A percentile compares a stretch with the other conserved stretches of the same genome.
These are phyloP conservation scores for Ptychochromis oligacanthus DNA, from an alignment of 2,113 vertebrate species.

Conservation along the genomic window DNA sequence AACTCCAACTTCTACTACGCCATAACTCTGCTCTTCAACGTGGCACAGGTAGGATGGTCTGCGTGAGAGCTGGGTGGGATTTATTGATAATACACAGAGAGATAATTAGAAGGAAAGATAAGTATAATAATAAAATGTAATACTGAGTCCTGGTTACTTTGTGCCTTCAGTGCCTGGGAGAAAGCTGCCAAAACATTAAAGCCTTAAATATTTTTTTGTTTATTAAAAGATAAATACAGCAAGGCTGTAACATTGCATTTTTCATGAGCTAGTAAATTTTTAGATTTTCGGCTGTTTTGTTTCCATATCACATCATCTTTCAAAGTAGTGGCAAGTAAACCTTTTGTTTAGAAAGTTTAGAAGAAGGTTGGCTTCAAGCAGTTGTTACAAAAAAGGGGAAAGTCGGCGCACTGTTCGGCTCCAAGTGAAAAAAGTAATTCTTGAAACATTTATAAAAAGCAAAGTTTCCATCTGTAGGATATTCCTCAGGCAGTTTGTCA, in stretches of 20 bases:
- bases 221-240: fast-evolving
- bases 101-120: too few relatives aligned
- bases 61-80: fast-evolving
- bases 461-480: too few relatives aligned
- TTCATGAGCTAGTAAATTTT: not conserved
- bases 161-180: too few relatives aligned
- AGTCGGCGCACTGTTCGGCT: too few relatives aligned
- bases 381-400: too few relatives aligned
- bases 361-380: too few relatives aligned
- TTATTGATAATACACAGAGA: too few relatives aligned
- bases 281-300: not conserved
- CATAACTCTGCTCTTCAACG: constrained; percentile 95
- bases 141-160: not conserved
- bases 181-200: too few relatives aligned
- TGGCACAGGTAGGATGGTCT: constrained; percentile 86
- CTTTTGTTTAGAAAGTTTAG: not conserved
- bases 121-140: not conserved
- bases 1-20: constrained; percentile 99
- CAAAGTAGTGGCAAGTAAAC: not conserved
- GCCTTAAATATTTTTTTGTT: not conserved
- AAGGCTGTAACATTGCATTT: not conserved
- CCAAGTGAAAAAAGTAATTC: too few relatives aligned
- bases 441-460: too few relatives aligned
- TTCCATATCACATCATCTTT: not conserved
- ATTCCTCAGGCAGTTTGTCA: too few relatives aligned